Conservation (phyloP, 2,113 vertebrate species). For the Hoplias malabaricus region DNA sequence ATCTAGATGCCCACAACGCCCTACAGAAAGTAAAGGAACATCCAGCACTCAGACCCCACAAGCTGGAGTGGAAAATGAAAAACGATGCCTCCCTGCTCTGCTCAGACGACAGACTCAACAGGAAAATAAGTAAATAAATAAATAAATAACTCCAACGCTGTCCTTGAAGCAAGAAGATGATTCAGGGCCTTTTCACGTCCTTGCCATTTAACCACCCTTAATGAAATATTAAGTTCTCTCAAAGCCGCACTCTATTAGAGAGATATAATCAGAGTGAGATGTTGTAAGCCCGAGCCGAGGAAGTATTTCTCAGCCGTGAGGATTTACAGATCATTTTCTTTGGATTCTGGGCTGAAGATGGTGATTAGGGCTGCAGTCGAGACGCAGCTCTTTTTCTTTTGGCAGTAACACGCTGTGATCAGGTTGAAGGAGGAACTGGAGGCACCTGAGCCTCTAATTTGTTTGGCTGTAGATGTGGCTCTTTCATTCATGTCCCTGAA, state of each 20-base stretch:
- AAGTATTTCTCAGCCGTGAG: background rate
- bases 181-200: background rate
- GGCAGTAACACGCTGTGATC: background rate
- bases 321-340: background rate
- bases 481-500: background rate
- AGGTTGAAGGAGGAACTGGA: background rate
- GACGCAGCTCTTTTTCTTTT: too few relatives aligned
- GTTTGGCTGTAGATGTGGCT: background rate
- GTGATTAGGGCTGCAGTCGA: background rate
- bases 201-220: background rate
- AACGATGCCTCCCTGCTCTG: background rate
- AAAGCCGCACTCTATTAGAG: background rate
- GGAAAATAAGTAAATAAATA: background rate
- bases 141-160: too few relatives aligned
- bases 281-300: background rate
- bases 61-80: background rate
- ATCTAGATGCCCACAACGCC: background rate
- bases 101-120: background rate
- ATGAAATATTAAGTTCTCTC: background rate
- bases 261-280: background rate
- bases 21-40: background rate
- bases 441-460: background rate
- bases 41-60: background rate
- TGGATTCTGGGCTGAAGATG: background rate
- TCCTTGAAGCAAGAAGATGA: background rate